Evolutionary conservation across 2,113 vertebrate species (phyloP).

Genomic region (Eulemur rufifrons): DNA sequence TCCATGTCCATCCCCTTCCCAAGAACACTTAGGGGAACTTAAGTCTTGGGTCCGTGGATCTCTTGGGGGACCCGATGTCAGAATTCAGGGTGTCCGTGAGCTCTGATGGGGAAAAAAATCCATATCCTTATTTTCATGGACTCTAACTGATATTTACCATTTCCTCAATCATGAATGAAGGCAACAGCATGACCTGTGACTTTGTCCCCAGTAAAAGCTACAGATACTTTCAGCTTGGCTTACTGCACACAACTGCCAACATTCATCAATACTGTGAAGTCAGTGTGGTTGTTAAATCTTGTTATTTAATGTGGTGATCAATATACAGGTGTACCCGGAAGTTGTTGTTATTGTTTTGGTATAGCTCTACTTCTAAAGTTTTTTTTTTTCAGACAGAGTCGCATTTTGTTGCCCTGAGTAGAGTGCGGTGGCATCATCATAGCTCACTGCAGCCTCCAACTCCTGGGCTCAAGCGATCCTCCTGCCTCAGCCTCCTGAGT

Average conservation of each 20-base stretch:
- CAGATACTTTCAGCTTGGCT: background rate
- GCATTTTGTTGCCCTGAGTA: no score
- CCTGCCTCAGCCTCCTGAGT: no score
- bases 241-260: background rate
- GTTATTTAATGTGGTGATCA: background rate
- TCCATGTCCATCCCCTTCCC: background rate
- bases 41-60: no score
- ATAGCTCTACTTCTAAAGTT: background rate
- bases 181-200: background rate
- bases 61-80: background rate
- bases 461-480: no score
- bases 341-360: background rate
- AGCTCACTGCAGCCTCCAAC: no score
- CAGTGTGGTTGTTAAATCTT: no score
- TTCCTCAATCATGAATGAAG: background rate
- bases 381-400: no score
- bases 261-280: rapidly evolving
- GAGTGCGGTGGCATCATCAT: no score
- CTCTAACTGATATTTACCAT: background rate
- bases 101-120: rapidly evolving
- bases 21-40: background rate
- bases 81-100: background rate
- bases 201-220: background rate
- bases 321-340: background rate
- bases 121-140: background rate